These are phyloP conservation scores for Sesia bembeciformis DNA, from an alignment of 2,888 invertebrate genomes.

Conservation along the genomic window DNA sequence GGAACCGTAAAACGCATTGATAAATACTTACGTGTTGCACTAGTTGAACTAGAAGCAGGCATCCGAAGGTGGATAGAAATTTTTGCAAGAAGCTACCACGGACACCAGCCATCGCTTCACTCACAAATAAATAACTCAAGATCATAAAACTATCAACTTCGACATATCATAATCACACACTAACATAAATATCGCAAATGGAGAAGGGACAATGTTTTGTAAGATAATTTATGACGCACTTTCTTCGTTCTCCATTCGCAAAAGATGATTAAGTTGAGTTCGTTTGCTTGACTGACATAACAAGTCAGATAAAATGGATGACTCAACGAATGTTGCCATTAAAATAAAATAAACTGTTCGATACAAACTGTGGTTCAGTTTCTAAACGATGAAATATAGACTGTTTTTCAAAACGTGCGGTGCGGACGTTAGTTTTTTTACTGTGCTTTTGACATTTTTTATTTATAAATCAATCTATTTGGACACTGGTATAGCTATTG, in stretches of 20 bases:
- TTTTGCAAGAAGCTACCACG: conserved; percentile 28
- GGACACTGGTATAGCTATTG: no score
- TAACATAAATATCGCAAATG: background rate
- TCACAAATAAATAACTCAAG: conserved; percentile 25
- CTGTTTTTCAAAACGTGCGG: no score
- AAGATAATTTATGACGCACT: conserved; percentile 10
- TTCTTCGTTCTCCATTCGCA: background rate
- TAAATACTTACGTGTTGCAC: conserved; percentile 45
- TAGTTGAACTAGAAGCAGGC: conserved; percentile 39
- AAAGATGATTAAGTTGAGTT: no score
- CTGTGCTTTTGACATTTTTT: no score
- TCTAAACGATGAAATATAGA: no score
- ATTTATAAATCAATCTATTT: no score
- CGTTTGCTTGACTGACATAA: no score
- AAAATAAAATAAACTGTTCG: no score
- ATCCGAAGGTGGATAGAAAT: conserved; percentile 42
- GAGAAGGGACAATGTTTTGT: background rate
- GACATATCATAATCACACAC: conserved; percentile 47
- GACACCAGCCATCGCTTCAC: conserved; percentile 38
- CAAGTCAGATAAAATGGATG: no score
- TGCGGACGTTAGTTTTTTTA: no score
- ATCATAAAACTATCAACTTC: conserved; percentile 21
- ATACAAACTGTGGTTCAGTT: no score
- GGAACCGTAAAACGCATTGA: conserved; percentile 28
- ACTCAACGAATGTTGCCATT: no score